phyloP scores from a whole-genome alignment of 2,113 vertebrate species.

The Aspiorhynchus laticeps region DNA sequence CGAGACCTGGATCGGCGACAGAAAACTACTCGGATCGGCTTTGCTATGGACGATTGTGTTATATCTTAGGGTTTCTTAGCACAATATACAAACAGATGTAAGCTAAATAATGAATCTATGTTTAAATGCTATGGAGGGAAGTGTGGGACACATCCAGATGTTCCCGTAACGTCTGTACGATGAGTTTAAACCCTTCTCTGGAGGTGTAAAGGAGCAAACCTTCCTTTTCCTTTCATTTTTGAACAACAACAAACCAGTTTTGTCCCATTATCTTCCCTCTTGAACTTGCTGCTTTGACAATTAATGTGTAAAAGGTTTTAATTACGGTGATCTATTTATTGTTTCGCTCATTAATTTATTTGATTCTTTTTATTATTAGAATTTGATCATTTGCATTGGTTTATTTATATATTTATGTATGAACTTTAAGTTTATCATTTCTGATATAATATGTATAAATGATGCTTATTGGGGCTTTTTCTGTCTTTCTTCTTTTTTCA shows the following conservation, averaged over 20 bases:
- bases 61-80: constrained; percentile 54
- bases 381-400: constrained; percentile 44
- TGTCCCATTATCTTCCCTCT: constrained; percentile 52
- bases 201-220: constrained; percentile 4
- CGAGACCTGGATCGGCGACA: not conserved
- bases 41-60: constrained; percentile 41
- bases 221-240: constrained; percentile 6
- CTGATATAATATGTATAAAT: constrained; percentile 59
- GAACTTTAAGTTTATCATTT: constrained; percentile 46
- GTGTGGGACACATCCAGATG: constrained; percentile 14
- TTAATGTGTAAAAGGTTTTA: constrained; percentile 53
- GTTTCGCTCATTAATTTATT: constrained; percentile 42
- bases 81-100: constrained; percentile 59
- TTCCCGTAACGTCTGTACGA: not conserved
- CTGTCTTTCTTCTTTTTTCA: constrained; percentile 64
- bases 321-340: constrained; percentile 56
- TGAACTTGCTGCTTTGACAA: constrained; percentile 63
- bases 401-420: constrained; percentile 56
- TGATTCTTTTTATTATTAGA: constrained; percentile 38
- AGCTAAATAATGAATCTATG: constrained; percentile 58
- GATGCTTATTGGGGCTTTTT: constrained; percentile 58
- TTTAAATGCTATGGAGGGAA: constrained; percentile 51
- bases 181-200: not conserved
- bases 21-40: not conserved
- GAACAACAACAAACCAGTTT: constrained; percentile 23